phyloP scores from a whole-genome alignment of 2,888 invertebrate genomes.

The Crematogaster levior region DNA sequence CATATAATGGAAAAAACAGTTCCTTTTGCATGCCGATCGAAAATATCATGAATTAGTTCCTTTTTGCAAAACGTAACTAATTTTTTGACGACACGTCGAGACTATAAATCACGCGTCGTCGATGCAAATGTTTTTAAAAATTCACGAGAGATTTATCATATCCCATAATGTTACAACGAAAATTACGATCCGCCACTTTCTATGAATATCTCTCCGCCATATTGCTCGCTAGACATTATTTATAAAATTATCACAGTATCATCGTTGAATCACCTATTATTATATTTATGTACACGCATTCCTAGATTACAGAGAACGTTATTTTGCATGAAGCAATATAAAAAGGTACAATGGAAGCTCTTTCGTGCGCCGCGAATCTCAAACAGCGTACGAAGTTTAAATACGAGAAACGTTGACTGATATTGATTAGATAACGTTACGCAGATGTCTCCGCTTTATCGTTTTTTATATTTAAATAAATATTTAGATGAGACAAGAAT shows the following conservation, averaged over 20 bases:
- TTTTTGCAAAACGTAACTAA: not conserved
- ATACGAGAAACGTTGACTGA: not conserved
- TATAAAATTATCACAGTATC: constrained; percentile 54
- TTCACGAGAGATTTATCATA: not conserved
- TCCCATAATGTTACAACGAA: not conserved
- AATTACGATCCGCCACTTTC: not conserved
- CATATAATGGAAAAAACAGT: not conserved
- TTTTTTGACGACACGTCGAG: not conserved
- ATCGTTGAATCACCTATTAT: constrained; percentile 34
- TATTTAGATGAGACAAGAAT: constrained; percentile 1
- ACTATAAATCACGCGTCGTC: not conserved
- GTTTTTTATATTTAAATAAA: constrained; percentile 31
- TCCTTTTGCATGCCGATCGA: not conserved
- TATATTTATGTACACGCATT: constrained; percentile 29
- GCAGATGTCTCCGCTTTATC: not conserved
- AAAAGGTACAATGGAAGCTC: constrained; percentile 7
- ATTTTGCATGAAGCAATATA: not conserved
- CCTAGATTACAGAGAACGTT: not conserved
- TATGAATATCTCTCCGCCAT: not conserved
- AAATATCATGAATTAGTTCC: not conserved
- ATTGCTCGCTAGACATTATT: not conserved
- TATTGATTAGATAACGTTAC: constrained; percentile 17
- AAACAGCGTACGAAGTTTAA: not conserved
- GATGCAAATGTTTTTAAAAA: constrained; percentile 7
- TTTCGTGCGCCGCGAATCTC: not conserved